These are phyloP conservation scores for Rhopalosiphum nymphaeae DNA, from an alignment of 2,888 invertebrate species.

Conservation along the genomic window DNA sequence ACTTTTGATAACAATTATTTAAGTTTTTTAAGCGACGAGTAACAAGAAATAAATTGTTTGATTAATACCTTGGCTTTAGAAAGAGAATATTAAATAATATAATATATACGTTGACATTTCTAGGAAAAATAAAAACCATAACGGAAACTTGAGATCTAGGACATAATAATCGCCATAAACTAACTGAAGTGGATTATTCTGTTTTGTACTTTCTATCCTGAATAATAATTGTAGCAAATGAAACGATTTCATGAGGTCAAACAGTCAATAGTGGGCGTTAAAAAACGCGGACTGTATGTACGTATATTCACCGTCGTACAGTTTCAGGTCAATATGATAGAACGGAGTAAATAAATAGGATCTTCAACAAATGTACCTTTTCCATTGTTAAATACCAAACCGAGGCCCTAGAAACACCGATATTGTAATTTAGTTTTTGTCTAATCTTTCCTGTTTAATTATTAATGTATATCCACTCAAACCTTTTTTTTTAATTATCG, in stretches of 20 bases:
- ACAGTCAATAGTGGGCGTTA: constrained; percentile 61
- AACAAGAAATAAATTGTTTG: background rate
- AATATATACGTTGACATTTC: background rate
- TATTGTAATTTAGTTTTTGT: constrained; percentile 23
- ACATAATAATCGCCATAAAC: constrained; percentile 35
- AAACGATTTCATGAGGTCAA: constrained; percentile 63
- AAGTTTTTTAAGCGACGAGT: background rate
- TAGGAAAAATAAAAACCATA: background rate
- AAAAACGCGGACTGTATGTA: constrained; percentile 31
- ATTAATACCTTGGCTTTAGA: background rate
- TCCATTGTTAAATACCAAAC: constrained; percentile 33
- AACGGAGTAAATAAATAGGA: constrained; percentile 44
- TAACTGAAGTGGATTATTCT: constrained; percentile 40
- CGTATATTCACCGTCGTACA: constrained; percentile 34
- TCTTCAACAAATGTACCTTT: constrained; percentile 20
- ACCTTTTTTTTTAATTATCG: background rate
- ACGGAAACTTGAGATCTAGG: constrained; percentile 44
- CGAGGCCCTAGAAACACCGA: background rate
- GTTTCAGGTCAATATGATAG: constrained; percentile 58
- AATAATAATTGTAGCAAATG: constrained; percentile 62
- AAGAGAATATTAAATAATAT: background rate
- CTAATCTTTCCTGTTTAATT: background rate
- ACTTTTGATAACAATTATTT: background rate
- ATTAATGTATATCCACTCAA: background rate
- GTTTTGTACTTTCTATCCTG: constrained; percentile 58